phyloP scores from a whole-genome alignment of 1,140 invertebrate species.

The Achroia grisella region DNA sequence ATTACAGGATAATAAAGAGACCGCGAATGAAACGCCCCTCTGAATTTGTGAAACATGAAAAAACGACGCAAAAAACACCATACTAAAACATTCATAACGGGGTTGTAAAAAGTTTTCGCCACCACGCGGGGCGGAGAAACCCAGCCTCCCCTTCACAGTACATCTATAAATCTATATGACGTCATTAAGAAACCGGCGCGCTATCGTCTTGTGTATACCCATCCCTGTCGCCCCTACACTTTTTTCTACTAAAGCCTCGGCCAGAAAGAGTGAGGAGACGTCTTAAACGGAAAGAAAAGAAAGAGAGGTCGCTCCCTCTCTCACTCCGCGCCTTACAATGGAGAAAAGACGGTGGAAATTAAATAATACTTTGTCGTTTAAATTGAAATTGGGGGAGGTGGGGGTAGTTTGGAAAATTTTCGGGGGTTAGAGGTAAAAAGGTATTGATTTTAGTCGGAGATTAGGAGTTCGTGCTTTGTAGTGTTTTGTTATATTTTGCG shows the following conservation, averaged over 20 bases:
- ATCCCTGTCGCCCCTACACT: conserved; percentile 34
- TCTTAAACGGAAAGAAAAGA: conserved; percentile 49
- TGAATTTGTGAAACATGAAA: conserved; percentile 5
- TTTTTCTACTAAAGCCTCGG: conserved; percentile 21
- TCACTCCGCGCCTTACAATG: conserved; percentile 59
- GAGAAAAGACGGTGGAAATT: conserved; percentile 69
- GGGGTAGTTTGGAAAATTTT: conserved; percentile 60
- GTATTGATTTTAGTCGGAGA: conserved; percentile 66
- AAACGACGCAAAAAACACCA: conserved; percentile 12
- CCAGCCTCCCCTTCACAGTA: conserved; percentile 23
- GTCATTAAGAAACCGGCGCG: conserved; percentile 63
- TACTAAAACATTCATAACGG: conserved; percentile 56
- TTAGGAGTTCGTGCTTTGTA: conserved; percentile 30
- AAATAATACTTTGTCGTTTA: conserved; percentile 72
- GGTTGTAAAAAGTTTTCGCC: conserved; percentile 50
- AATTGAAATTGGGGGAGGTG: conserved; percentile 53
- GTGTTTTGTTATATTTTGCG: conserved; percentile 31
- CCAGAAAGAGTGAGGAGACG: conserved; percentile 32
- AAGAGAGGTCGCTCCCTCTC: conserved; percentile 22
- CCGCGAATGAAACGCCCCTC: background rate
- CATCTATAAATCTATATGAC: conserved; percentile 70
- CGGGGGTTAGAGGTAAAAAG: conserved; percentile 58
- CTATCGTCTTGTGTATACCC: conserved; percentile 51
- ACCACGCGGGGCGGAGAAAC: conserved; percentile 29
- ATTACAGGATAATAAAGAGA: background rate